phyloP scores from a whole-genome alignment of 2,888 invertebrate genomes.

The Opisthograptis luteolata region DNA sequence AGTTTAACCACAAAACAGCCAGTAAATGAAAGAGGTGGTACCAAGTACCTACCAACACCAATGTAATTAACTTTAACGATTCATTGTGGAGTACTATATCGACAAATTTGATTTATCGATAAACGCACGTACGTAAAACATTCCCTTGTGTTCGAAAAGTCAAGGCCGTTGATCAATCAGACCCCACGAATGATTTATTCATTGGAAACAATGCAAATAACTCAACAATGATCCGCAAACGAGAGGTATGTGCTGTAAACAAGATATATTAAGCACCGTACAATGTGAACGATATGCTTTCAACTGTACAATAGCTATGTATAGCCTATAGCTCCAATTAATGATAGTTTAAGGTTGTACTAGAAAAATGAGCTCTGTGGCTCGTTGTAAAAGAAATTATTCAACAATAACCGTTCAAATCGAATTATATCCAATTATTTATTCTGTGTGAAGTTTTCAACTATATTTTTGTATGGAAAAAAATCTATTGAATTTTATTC shows the following conservation, averaged over 20 bases:
- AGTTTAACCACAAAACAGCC: too few species aligned
- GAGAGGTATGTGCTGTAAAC: slow-evolving; percentile 30
- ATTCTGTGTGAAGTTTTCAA: too few species aligned
- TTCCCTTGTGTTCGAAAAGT: slow-evolving; percentile 61
- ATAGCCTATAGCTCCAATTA: too few species aligned
- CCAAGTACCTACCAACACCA: slow-evolving; percentile 36
- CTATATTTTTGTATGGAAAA: too few species aligned
- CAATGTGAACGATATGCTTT: too few species aligned
- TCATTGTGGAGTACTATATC: slow-evolving; percentile 55
- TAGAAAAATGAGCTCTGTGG: too few species aligned
- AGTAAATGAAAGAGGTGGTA: slow-evolving; percentile 45
- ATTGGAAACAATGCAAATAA: slow-evolving; percentile 47
- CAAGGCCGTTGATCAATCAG: slow-evolving; percentile 49
- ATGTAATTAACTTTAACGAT: slow-evolving; percentile 56
- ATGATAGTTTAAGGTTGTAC: too few species aligned
- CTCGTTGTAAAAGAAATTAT: too few species aligned
- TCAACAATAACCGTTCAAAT: too few species aligned
- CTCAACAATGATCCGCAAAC: slow-evolving; percentile 44
- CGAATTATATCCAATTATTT: too few species aligned
- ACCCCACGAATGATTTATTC: slow-evolving; percentile 45
- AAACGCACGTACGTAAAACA: slow-evolving; percentile 46
- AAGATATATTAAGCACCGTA: slow-evolving; percentile 26
- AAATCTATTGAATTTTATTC: too few species aligned
- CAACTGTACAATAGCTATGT: too few species aligned
- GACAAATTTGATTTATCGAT: slow-evolving; percentile 59